These are phyloP conservation scores for Karalla daura DNA, from an alignment of 2,797 vertebrate species.

Conservation along the genomic window DNA sequence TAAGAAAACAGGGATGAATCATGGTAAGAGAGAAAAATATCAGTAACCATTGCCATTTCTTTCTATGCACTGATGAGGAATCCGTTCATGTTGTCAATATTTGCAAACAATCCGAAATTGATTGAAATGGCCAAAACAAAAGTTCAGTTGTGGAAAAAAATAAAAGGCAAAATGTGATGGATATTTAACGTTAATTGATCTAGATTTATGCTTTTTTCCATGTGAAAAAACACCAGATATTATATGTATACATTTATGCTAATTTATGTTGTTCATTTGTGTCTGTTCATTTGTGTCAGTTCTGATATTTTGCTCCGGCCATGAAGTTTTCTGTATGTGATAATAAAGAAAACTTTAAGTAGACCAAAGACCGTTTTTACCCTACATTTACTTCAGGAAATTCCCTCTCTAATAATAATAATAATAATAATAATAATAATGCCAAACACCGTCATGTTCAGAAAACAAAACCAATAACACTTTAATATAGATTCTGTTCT, in stretches of 20 bases:
- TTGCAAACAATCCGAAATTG: too few species aligned
- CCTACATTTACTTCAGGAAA: too few species aligned
- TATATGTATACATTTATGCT: background rate
- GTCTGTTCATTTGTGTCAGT: background rate
- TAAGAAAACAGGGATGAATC: slow-evolving; percentile 14
- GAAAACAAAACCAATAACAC: slow-evolving; percentile 92
- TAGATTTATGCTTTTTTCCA: background rate
- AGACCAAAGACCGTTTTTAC: too few species aligned
- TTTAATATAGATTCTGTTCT: slow-evolving; percentile 97
- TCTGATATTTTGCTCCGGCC: too few species aligned
- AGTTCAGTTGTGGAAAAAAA: too few species aligned
- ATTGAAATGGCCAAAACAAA: too few species aligned
- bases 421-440: slow-evolving; percentile 24
- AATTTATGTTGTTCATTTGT: background rate
- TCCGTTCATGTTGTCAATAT: background rate
- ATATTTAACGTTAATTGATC: background rate
- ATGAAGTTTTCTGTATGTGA: too few species aligned
- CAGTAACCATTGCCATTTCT: background rate
- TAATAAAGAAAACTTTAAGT: too few species aligned
- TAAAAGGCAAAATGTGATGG: too few species aligned
- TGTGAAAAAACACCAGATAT: slow-evolving; percentile 7
- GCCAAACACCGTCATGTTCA: slow-evolving; percentile 61
- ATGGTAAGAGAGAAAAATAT: background rate
- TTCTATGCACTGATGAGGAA: background rate
- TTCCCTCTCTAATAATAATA: background rate